Evolutionary conservation across 2,888 invertebrate genomes (phyloP), one percentile per base, ranked within the genome.

Genomic region (Villa cingulata): DNA sequence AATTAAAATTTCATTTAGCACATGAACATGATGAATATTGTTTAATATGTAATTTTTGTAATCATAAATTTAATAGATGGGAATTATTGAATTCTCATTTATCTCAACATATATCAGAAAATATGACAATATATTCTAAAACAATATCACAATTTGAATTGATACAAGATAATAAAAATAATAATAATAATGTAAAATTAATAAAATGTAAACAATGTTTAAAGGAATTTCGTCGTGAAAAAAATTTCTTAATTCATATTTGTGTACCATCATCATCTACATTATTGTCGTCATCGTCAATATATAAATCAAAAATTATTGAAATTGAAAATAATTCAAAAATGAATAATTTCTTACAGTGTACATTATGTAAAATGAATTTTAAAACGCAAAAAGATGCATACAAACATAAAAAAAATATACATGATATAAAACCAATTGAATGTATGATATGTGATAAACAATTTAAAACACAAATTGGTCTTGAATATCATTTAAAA

Each of bases 401-500:
- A 10, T 10, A 38, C 29, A 12, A 37, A 37, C 37, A 51, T 48
- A 45, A 29, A 14, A 45, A 45, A 34, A 9, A 6, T 7, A 20
- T 20, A 14, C 37, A 32, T 32, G 12, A 32, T 32, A 23, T 32
- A 12, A 12, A 32, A 12, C 12, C 12, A 17, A 19, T 47, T 6
- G 10, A 45, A 37, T 57, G 56, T 45, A 43, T 40, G 7, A 18
- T 46, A 17, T 57, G 57, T 16, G 52, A 55, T 36, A 54, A 52
- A 48, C 37, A 36, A 1, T 55, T 53, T 40, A 51, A 53, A 50
- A 52, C 55, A 3, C 45, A 50, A 19, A 39, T 48, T 10, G 55
- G 56, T 0, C 41, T 56, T 14, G 56, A 53, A 20, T 56, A 53
- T 34, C 56, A 59, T 34, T 46, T 56, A n/a, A 56, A 55, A 51